A percentile compares a stretch with the other conserved stretches of the same genome.
These are phyloP conservation scores for Plestiodon gilberti DNA, from an alignment of 2,113 vertebrate genomes.

Conservation along the genomic window DNA sequence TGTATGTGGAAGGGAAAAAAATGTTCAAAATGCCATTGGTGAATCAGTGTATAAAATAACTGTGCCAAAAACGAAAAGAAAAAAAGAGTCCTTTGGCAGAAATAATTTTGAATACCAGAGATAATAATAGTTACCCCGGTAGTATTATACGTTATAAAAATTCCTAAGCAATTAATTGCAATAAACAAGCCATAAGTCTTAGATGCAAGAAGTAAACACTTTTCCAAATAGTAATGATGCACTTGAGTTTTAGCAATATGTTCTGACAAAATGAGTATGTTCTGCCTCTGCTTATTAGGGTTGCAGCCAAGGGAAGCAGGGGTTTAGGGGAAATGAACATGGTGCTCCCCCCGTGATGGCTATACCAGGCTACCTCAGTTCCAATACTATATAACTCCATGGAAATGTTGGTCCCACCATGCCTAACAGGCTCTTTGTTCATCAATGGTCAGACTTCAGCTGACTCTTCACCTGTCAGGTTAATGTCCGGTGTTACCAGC, in stretches of 20 bases:
- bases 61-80: neutral
- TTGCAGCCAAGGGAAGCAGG: neutral
- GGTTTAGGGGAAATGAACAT: neutral
- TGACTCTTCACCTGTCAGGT: neutral
- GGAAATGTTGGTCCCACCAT: neutral
- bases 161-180: conserved; percentile 8
- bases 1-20: neutral
- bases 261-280: neutral
- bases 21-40: neutral
- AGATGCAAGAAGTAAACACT: neutral
- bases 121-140: neutral
- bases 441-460: neutral
- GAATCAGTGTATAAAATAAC: neutral
- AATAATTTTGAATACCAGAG: neutral
- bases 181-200: neutral
- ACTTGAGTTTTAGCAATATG: neutral
- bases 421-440: neutral
- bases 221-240: neutral
- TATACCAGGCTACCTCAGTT: neutral
- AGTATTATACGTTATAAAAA: neutral
- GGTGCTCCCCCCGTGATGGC: neutral
- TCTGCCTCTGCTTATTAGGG: neutral
- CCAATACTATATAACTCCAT: neutral
- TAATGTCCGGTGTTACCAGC: too few species aligned
- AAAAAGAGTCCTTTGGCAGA: neutral